Percentiles rank a stretch among this genome's conserved stretches.
Conservation (phyloP, 2,888 invertebrate genomes). For the Chesias legatella region DNA sequence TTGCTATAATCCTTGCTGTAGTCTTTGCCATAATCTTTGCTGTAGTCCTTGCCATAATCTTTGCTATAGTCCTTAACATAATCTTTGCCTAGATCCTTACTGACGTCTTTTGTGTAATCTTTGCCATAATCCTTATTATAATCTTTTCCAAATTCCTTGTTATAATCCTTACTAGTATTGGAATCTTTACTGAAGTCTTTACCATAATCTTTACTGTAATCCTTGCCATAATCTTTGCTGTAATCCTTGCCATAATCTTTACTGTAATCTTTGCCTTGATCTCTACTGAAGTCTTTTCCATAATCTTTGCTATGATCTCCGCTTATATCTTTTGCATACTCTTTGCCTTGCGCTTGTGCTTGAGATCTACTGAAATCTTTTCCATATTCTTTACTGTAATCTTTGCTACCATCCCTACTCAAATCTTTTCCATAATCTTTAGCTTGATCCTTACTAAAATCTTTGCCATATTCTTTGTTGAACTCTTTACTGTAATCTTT, state of each 20-base stretch:
- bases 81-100: conserved; percentile 21
- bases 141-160: conserved; percentile 5
- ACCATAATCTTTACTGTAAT: conserved; percentile 60
- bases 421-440: conserved; percentile 17
- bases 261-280: conserved; percentile 24
- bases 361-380: conserved; percentile 29
- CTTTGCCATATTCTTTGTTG: conserved; percentile 12
- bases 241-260: conserved; percentile 56
- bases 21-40: conserved; percentile 27
- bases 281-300: conserved; percentile 23
- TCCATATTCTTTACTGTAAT: conserved; percentile 25
- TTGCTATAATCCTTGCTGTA: conserved; percentile 21
- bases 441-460: conserved; percentile 16
- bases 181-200: conserved; percentile 57
- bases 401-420: conserved; percentile 20
- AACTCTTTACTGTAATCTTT: conserved; percentile 17
- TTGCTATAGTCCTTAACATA: conserved; percentile 23
- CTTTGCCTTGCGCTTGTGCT: conserved; percentile 16
- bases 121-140: conserved; percentile 35
- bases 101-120: conserved; percentile 14
- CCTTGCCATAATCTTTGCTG: conserved; percentile 32
- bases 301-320: conserved; percentile 20
- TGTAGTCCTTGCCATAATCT: conserved; percentile 23
- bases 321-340: conserved; percentile 15
- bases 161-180: conserved; percentile 7